Base-by-base conservation (phyloP, 1,140 invertebrate genomes). In the Portunus trituberculatus region DNA sequence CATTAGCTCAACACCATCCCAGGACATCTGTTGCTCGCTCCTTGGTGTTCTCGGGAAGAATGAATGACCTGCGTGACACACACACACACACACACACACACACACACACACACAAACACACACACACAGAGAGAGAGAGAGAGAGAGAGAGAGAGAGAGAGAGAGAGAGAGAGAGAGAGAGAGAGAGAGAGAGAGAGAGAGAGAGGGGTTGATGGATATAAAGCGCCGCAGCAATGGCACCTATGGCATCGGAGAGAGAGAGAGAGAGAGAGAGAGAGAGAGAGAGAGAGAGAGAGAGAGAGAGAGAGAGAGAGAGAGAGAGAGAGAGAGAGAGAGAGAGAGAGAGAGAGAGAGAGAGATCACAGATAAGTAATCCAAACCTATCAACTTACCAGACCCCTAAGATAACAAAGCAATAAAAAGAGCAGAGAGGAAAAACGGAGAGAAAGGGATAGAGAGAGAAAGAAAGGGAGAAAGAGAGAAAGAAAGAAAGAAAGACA, bases 381-480 rank as follows among this genome's bases (percentile, higher is more conserved):
- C 31, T 84, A 28, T 29, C n/a, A 28, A 84, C 31, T 84, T 29
- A 84, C 83, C 14, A 84, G 10, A 84, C 31, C n/a, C 83, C 39
- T 28, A 20, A 67, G 93, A 87, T 59, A 67, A 48, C n/a, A 48
- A 87, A 95, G 92, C 52, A 46, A 48, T 32, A 91, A 25, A 67
- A 91, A 29, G 46, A 48, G 4, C 10, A 91, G 89, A 87, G 29
- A 12, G 29, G 3, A 87, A 28, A 87, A 8, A 87, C 31, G n/a
- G 39, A 46, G 28, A 32, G 39, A 90, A 31, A 90, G 32, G 45
- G 88, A 90, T n/a, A 90, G 93, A 95, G 83, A 84, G 92, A 88
- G 88, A 45, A 20, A 93, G 31, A 87, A 25, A 95, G 91, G 96
- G 96, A 96, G 95, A 96, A 76, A 76, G 16, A 76, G n/a, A 76